Percentiles rank a stretch among this genome's conserved stretches.
phyloP scores from a whole-genome alignment of 2,113 vertebrate species.

The Calidris pygmaea region DNA sequence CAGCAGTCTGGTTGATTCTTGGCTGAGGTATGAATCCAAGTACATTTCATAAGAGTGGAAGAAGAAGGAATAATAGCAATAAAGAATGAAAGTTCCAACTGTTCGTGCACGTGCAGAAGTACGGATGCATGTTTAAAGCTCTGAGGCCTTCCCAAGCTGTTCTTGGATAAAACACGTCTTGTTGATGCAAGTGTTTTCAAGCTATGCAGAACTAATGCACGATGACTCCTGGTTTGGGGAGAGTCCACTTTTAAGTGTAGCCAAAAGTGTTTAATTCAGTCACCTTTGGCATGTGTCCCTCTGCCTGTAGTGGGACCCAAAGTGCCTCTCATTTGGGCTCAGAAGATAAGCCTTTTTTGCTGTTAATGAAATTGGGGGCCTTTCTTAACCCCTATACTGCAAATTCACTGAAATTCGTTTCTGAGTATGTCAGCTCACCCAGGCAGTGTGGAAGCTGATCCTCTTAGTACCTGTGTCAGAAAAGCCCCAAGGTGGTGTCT shows the following conservation, averaged over 20 bases:
- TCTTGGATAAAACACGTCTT: neutral
- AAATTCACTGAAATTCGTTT: neutral
- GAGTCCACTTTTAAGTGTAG: neutral
- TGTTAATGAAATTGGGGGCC: neutral
- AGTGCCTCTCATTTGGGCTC: neutral
- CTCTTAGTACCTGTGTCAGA: neutral
- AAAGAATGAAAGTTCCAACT: neutral
- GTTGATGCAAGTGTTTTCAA: fast-evolving
- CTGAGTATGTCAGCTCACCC: neutral
- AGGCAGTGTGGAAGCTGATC: neutral
- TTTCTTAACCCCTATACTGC: neutral
- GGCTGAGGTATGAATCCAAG: neutral
- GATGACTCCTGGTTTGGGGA: neutral
- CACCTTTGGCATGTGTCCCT: neutral
- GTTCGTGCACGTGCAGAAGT: neutral
- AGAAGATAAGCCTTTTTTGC: neutral
- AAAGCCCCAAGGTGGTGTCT: neutral
- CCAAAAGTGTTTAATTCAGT: neutral
- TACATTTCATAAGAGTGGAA: neutral
- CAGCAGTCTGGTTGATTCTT: neutral
- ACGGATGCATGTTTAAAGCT: neutral
- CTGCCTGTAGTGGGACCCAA: neutral
- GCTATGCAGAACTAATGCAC: neutral
- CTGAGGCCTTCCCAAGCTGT: neutral
- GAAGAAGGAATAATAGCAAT: neutral